A percentile compares a stretch with the other conserved stretches of the same genome.
These are phyloP conservation scores for Gnatocerus cornutus DNA, from an alignment of 2,888 invertebrate species.

Conservation along the genomic window DNA sequence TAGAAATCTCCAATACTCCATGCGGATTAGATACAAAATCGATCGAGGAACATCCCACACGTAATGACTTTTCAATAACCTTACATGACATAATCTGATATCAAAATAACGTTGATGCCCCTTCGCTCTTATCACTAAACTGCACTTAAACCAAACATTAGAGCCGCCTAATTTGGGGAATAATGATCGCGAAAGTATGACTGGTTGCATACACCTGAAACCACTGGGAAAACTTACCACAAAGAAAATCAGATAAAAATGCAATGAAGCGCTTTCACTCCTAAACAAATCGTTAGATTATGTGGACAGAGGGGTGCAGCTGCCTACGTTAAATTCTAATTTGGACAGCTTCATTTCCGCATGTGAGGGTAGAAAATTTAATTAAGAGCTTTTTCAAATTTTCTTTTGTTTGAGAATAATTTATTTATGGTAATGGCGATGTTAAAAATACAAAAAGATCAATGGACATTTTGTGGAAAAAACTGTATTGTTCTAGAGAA, in stretches of 20 bases:
- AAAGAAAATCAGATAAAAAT: constrained; percentile 26
- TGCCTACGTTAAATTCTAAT: constrained; percentile 25
- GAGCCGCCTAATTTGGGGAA: too few species aligned
- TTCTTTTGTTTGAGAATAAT: neutral
- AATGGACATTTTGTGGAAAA: too few species aligned
- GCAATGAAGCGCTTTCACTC: constrained; percentile 23
- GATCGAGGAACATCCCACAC: constrained; percentile 38
- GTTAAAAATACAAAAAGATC: too few species aligned
- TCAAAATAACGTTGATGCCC: constrained; percentile 19
- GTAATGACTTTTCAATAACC: constrained; percentile 47
- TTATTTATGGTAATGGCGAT: too few species aligned
- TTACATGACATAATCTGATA: constrained; percentile 40
- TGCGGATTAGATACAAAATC: constrained; percentile 36
- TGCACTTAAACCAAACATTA: neutral
- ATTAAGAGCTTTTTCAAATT: constrained; percentile 13
- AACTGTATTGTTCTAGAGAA: too few species aligned
- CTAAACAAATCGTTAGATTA: constrained; percentile 29
- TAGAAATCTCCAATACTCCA: constrained; percentile 26
- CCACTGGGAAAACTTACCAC: neutral
- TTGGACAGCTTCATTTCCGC: constrained; percentile 17
- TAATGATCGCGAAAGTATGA: neutral
- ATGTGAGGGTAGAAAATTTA: constrained; percentile 23
- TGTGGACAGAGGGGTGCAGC: constrained; percentile 14
- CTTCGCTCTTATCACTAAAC: neutral
- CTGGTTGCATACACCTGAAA: constrained; percentile 18